These are phyloP conservation scores for Aspidapion aeneum DNA, from an alignment of 2,888 invertebrate species.

Conservation along the genomic window DNA sequence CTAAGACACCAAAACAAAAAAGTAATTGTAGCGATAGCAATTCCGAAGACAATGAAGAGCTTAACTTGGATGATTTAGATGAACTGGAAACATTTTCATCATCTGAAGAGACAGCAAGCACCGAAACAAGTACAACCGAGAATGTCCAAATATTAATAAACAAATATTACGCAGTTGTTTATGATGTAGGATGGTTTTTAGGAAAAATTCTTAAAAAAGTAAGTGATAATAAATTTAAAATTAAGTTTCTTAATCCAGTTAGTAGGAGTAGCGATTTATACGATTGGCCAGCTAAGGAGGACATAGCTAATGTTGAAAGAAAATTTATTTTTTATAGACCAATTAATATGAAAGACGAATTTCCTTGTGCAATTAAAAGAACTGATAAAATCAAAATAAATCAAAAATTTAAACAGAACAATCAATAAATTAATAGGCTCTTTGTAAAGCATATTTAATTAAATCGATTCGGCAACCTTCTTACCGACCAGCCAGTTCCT, in stretches of 20 bases:
- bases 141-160: no score
- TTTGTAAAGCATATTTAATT: no score
- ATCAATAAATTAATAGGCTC: no score
- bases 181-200: neutral
- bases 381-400: neutral
- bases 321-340: neutral
- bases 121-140: no score
- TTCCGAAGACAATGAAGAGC: neutral
- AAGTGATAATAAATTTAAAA: neutral
- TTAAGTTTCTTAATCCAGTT: neutral
- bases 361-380: neutral
- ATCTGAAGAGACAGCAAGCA: no score
- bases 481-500: no score
- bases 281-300: neutral
- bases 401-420: neutral
- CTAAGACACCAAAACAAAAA: neutral
- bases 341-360: neutral
- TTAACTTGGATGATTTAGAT: neutral
- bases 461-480: no score
- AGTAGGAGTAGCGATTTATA: neutral
- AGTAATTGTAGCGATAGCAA: neutral
- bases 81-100: neutral
- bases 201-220: neutral
- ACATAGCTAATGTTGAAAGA: neutral
- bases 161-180: neutral